These are phyloP conservation scores for Exocentrus adspersus DNA, from an alignment of 2,888 invertebrate genomes.

Conservation along the genomic window DNA sequence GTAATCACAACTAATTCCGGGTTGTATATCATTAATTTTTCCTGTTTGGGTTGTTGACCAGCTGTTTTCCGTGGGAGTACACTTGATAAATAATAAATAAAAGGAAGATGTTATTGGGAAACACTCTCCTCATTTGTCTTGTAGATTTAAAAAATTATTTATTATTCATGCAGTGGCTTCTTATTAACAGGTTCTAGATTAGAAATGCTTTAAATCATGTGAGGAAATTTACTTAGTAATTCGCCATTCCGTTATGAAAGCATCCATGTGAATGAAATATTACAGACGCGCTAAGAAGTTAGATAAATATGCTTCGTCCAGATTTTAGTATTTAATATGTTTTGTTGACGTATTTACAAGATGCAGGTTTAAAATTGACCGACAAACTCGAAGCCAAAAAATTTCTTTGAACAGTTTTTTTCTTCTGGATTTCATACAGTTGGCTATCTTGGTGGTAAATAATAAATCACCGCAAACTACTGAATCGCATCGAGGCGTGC, in stretches of 20 bases:
- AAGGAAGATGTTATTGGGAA: constrained; percentile 3
- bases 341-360: too few species aligned
- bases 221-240: too few species aligned
- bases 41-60: constrained; percentile 23
- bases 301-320: too few species aligned
- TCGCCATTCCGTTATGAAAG: too few species aligned
- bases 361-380: too few species aligned
- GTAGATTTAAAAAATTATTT: constrained; percentile 4
- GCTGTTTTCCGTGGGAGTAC: constrained; percentile 13
- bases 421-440: neutral
- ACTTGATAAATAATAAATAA: constrained; percentile 6
- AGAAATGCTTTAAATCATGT: neutral
- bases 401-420: too few species aligned
- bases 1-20: neutral
- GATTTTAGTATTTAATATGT: too few species aligned
- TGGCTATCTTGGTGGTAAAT: constrained; percentile 25
- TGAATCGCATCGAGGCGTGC: constrained; percentile 32
- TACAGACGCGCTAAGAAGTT: too few species aligned
- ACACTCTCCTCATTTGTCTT: constrained; percentile 2
- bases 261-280: too few species aligned
- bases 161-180: constrained; percentile 4
- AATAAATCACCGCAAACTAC: constrained; percentile 35
- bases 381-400: too few species aligned
- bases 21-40: constrained; percentile 21
- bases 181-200: neutral